Evolutionary conservation across 2,797 vertebrate species (phyloP).

Genomic region (Acanthornis magna): DNA sequence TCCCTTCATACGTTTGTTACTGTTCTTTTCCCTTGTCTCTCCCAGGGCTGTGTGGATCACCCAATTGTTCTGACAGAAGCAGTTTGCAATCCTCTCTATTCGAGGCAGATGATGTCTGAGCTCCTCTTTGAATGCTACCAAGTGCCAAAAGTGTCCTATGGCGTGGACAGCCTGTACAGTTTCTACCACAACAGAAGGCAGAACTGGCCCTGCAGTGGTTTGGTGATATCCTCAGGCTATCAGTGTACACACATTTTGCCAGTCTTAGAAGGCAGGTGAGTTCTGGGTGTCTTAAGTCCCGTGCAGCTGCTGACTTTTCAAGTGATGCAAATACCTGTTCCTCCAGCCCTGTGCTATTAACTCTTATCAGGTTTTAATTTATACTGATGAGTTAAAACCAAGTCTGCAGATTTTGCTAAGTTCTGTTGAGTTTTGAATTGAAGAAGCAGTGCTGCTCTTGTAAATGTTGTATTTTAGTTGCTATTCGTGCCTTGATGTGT

Average conservation of each 20-base stretch:
- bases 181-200: constrained; percentile 82
- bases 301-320: not conserved
- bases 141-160: constrained; percentile 90
- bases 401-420: not conserved
- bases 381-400: not conserved
- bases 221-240: constrained; percentile 91
- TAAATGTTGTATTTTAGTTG: not conserved
- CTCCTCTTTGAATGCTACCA: constrained; percentile 93
- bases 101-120: constrained; percentile 97
- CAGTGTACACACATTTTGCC: constrained; percentile 95
- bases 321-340: not conserved
- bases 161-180: constrained; percentile 91
- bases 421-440: not conserved
- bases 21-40: not conserved
- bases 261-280: constrained; percentile 90
- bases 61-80: constrained; percentile 94
- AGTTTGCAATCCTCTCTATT: constrained; percentile 91
- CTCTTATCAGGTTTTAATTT: not conserved
- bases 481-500: not conserved
- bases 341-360: not conserved
- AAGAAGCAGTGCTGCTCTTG: not conserved
- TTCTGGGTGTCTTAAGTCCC: rapidly evolving
- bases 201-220: constrained; percentile 75
- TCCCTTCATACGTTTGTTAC: not conserved
- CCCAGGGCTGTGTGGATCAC: constrained; percentile 87